These are phyloP conservation scores for Bagarius yarrelli DNA, from an alignment of 2,113 vertebrate species.

Conservation along the genomic window DNA sequence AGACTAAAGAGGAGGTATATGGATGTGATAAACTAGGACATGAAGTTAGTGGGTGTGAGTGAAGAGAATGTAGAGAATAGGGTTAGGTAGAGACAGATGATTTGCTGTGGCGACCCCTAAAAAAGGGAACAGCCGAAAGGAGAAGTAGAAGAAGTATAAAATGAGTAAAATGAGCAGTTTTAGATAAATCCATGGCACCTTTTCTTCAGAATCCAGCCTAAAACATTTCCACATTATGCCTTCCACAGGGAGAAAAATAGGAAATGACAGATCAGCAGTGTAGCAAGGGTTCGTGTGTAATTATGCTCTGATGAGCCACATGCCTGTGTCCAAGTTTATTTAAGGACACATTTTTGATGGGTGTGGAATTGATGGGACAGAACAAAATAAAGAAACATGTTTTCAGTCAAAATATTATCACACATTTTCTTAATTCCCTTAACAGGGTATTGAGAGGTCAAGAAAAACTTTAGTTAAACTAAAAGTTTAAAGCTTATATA, in stretches of 20 bases:
- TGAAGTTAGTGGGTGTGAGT: too few relatives aligned
- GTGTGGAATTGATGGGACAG: slow-evolving; percentile 21
- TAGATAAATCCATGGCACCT: slow-evolving; percentile 13
- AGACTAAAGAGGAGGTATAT: too few relatives aligned
- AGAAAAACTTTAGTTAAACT: neutral
- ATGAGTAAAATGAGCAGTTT: slow-evolving; percentile 18
- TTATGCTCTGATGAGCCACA: slow-evolving; percentile 33
- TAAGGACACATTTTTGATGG: slow-evolving; percentile 37
- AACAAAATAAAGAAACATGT: slow-evolving; percentile 10
- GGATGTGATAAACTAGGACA: too few relatives aligned
- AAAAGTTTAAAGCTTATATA: too few relatives aligned
- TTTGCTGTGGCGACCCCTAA: too few relatives aligned
- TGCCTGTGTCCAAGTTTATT: slow-evolving; percentile 38
- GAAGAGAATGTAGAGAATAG: too few relatives aligned
- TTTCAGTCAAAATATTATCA: slow-evolving; percentile 29
- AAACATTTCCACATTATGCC: slow-evolving; percentile 31
- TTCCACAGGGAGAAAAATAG: slow-evolving; percentile 29
- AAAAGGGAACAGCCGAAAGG: too few relatives aligned
- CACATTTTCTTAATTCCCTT: slow-evolving; percentile 18
- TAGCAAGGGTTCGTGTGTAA: slow-evolving; percentile 38
- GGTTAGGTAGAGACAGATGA: too few relatives aligned
- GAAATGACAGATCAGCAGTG: slow-evolving; percentile 35
- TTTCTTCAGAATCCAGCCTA: neutral
- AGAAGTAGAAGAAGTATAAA: too few relatives aligned
- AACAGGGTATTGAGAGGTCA: neutral